Percentiles rank a stretch among this genome's conserved stretches.
These are phyloP conservation scores for Papilio aristodemus DNA, from an alignment of 1,140 invertebrate genomes.

Conservation along the genomic window DNA sequence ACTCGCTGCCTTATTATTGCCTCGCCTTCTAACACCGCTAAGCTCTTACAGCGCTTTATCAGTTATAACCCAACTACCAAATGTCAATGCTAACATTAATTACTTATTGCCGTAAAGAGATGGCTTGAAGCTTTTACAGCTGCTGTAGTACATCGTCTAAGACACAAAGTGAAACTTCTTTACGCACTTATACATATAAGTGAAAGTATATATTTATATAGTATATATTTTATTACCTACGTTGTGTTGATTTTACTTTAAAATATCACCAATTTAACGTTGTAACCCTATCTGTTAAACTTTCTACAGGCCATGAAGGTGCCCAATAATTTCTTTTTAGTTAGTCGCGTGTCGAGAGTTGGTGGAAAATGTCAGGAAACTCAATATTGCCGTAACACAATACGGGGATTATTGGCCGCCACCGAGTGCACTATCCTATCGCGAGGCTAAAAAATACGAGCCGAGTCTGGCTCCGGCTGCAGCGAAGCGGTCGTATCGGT, in stretches of 20 bases:
- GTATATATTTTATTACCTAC: not conserved
- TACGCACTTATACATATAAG: not conserved
- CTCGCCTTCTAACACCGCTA: not conserved
- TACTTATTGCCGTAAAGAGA: not conserved
- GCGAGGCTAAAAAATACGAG: constrained; percentile 15
- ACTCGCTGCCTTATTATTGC: constrained; percentile 13
- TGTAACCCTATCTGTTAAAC: constrained; percentile 12
- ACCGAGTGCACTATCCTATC: constrained; percentile 19
- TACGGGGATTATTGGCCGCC: constrained; percentile 46
- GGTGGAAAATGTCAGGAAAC: constrained; percentile 38
- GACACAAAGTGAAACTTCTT: not conserved
- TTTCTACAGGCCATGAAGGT: constrained; percentile 2
- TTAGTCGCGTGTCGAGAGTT: constrained; percentile 34
- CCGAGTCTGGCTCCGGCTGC: not conserved
- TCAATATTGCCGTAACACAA: constrained; percentile 50
- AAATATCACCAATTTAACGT: not conserved
- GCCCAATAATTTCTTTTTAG: constrained; percentile 19
- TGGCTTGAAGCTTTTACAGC: not conserved
- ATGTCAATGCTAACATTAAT: not conserved
- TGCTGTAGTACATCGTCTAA: not conserved
- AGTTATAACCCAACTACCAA: not conserved
- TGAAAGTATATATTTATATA: not conserved
- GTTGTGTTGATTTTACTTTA: not conserved
- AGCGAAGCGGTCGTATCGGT: constrained; percentile 38
- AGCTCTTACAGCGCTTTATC: constrained; percentile 1